These are phyloP conservation scores for Sialis fuliginosa DNA, from an alignment of 2,888 invertebrate species.

Conservation along the genomic window DNA sequence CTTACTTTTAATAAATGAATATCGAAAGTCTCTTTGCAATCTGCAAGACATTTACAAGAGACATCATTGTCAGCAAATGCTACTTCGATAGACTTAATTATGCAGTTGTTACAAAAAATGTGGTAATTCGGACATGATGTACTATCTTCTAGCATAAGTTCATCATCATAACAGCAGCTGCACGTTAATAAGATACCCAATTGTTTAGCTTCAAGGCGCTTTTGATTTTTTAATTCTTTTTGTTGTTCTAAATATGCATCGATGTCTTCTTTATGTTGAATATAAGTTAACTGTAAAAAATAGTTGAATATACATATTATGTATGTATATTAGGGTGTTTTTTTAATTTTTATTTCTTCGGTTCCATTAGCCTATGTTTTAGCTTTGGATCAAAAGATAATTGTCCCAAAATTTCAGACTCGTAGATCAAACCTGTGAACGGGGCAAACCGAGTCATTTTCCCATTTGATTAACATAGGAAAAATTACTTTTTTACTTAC, in stretches of 20 bases:
- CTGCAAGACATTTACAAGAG: constrained; percentile 26
- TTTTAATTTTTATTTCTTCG: too few species aligned
- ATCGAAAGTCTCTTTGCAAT: constrained; percentile 20
- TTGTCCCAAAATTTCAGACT: too few species aligned
- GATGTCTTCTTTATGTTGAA: too few species aligned
- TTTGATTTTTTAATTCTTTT: constrained; percentile 15
- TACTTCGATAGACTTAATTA: constrained; percentile 22
- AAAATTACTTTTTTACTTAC: too few species aligned
- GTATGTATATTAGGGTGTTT: too few species aligned
- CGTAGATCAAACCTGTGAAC: too few species aligned
- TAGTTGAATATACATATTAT: too few species aligned
- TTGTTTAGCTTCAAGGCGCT: constrained; percentile 18
- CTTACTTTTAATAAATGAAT: neutral
- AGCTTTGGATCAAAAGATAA: too few species aligned
- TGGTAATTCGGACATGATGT: constrained; percentile 25
- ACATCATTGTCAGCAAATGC: constrained; percentile 23
- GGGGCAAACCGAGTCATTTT: too few species aligned
- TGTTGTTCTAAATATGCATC: constrained; percentile 18
- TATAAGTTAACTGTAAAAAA: too few species aligned
- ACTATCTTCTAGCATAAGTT: constrained; percentile 25
- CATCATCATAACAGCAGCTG: constrained; percentile 34
- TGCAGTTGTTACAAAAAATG: constrained; percentile 26
- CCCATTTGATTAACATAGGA: too few species aligned
- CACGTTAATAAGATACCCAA: constrained; percentile 27
- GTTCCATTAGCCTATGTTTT: too few species aligned